Evolutionary conservation across 2,797 vertebrate genomes (phyloP).

Genomic region (Acipenser ruthenus): DNA sequence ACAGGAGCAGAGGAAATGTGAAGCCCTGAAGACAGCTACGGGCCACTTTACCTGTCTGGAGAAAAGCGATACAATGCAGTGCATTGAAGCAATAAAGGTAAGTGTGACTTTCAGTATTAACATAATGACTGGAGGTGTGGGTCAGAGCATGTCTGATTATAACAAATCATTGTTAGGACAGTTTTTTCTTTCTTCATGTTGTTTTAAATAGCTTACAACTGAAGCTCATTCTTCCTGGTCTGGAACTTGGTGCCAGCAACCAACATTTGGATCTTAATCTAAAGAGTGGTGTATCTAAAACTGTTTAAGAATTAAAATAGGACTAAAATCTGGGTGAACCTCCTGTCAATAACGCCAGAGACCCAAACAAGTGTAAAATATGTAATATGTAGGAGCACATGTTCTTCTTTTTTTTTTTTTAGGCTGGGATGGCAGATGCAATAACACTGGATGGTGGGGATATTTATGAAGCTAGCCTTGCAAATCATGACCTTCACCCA

Average conservation of each 20-base stretch:
- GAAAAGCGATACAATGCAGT: conserved; percentile 10
- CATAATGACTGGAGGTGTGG: neutral
- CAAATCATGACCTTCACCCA: conserved; percentile 65
- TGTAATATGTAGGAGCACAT: too few relatives aligned
- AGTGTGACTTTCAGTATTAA: conserved; percentile 7
- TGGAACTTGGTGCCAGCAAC: neutral
- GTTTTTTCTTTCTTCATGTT: neutral
- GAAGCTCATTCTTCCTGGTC: neutral
- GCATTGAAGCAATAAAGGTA: conserved; percentile 53
- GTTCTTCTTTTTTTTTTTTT: conserved; percentile 11
- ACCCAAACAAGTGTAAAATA: too few relatives aligned
- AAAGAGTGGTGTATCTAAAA: too few relatives aligned
- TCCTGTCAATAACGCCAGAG: too few relatives aligned
- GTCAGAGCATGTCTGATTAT: too few relatives aligned
- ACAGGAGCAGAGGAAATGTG: conserved; percentile 40
- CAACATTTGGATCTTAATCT: neutral
- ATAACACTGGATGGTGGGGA: conserved; percentile 74
- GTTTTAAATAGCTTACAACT: neutral
- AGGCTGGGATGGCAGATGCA: conserved; percentile 69
- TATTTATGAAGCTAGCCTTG: conserved; percentile 67
- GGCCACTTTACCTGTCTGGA: conserved; percentile 33
- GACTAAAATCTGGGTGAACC: neutral
- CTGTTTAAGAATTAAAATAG: too few relatives aligned
- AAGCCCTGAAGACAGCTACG: neutral
- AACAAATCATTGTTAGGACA: neutral